Percentiles rank a stretch among this genome's conserved stretches.
These are phyloP conservation scores for Dendrocincla fuliginosa DNA, from an alignment of 2,797 vertebrate genomes.

Conservation along the genomic window DNA sequence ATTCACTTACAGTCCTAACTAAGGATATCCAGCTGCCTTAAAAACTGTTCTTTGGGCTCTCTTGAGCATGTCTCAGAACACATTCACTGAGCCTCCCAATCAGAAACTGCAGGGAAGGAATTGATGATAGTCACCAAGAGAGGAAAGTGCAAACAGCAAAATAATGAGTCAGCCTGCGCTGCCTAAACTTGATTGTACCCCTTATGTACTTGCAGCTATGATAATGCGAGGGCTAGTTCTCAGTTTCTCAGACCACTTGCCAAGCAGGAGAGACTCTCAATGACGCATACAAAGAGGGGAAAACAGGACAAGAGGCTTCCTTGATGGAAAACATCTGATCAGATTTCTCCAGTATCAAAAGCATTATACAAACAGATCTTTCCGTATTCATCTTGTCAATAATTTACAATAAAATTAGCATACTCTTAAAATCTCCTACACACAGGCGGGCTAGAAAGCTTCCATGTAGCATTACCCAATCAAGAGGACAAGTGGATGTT, in stretches of 20 bases:
- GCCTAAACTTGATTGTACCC: neutral
- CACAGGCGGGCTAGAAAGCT: neutral
- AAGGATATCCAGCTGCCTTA: neutral
- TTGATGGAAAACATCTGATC: conserved; percentile 48
- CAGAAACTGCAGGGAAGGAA: neutral
- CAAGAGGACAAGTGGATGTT: neutral
- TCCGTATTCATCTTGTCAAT: conserved; percentile 35
- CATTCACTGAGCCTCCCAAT: neutral
- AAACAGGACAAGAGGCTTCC: conserved; percentile 22
- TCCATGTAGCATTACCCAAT: neutral
- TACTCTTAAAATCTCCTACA: neutral
- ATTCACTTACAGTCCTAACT: neutral
- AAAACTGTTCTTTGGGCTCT: neutral
- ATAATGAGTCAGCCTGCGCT: neutral
- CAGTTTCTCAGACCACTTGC: neutral
- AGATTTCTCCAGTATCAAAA: conserved; percentile 45
- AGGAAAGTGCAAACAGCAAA: neutral
- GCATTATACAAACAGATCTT: conserved; percentile 13
- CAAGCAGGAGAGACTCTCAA: conserved; percentile 2
- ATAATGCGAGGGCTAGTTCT: neutral
- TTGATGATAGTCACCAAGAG: neutral
- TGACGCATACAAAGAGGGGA: neutral
- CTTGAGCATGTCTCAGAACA: neutral
- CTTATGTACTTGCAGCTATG: neutral
- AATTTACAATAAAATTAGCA: conserved; percentile 59